phyloP scores from a whole-genome alignment of 2,113 vertebrate species.

The Trogon surrucura region DNA sequence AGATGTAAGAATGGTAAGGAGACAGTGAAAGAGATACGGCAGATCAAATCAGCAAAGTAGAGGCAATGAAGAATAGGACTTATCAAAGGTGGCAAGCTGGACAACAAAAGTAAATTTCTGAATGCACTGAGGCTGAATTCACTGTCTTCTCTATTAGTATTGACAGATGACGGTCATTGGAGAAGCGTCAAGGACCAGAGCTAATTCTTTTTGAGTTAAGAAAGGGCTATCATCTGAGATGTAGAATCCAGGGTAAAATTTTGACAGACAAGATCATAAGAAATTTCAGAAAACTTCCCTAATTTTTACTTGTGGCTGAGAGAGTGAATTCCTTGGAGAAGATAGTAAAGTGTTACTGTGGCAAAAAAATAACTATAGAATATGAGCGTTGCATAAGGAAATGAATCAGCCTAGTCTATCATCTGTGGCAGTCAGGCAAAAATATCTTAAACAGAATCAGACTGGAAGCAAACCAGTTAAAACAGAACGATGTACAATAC shows the following conservation, averaged over 20 bases:
- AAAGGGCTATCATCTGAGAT: background rate
- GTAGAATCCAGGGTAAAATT: background rate
- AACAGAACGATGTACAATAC: background rate
- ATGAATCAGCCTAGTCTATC: constrained; percentile 7
- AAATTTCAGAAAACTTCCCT: background rate
- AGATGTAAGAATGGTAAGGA: background rate
- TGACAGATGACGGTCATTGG: background rate
- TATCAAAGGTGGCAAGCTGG: background rate
- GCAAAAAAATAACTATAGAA: constrained; percentile 23
- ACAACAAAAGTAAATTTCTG: background rate
- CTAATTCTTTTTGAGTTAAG: background rate
- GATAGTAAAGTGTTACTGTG: constrained; percentile 11
- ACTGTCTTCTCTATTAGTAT: background rate
- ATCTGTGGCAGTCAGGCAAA: constrained; percentile 1
- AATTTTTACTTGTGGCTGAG: background rate
- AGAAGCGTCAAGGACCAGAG: background rate
- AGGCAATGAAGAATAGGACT: background rate
- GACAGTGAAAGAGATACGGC: background rate
- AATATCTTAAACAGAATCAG: background rate
- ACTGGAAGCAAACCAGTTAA: constrained; percentile 10
- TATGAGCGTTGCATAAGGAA: background rate
- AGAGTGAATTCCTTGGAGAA: background rate
- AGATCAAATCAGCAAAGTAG: background rate
- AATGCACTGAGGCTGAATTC: background rate
- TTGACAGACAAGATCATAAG: background rate